Conservation (phyloP, 2,888 invertebrate species). For the Epinotia demarniana region DNA sequence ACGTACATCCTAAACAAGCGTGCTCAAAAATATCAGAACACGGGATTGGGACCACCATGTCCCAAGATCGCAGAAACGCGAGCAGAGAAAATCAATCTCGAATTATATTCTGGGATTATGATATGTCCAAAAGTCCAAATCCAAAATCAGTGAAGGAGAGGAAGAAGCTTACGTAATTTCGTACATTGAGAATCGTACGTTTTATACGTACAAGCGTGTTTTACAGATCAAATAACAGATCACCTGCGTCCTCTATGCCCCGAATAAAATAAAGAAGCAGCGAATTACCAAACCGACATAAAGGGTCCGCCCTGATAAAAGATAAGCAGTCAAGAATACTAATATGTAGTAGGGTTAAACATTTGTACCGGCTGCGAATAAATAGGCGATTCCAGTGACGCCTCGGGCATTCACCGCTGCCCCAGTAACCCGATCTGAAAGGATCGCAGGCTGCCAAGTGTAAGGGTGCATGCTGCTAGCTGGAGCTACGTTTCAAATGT, state of each 20-base stretch:
- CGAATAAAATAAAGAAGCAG: constrained; percentile 3
- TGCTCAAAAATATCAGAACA: too few species aligned
- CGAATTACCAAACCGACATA: constrained; percentile 13
- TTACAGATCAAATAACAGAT: not conserved
- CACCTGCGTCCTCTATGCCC: not conserved
- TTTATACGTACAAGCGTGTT: not conserved
- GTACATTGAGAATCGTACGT: too few species aligned
- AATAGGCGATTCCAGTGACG: constrained; percentile 47
- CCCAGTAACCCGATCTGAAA: constrained; percentile 52
- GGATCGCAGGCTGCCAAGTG: constrained; percentile 33
- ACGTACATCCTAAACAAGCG: not conserved
- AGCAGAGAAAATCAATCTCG: not conserved
- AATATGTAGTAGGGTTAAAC: constrained; percentile 15
- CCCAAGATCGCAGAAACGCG: not conserved
- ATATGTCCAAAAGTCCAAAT: not conserved
- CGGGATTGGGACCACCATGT: not conserved
- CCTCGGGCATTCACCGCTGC: constrained; percentile 61
- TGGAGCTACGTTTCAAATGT: too few species aligned
- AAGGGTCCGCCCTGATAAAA: constrained; percentile 20
- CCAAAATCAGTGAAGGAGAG: not conserved
- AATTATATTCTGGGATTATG: not conserved
- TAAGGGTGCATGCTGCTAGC: too few species aligned
- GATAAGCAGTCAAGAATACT: constrained; percentile 27
- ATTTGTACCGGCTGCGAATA: constrained; percentile 30
- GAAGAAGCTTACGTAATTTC: not conserved